Percentiles rank a stretch among this genome's conserved stretches.
phyloP scores from a whole-genome alignment of 2,113 vertebrate genomes.

The Clarias gariepinus region DNA sequence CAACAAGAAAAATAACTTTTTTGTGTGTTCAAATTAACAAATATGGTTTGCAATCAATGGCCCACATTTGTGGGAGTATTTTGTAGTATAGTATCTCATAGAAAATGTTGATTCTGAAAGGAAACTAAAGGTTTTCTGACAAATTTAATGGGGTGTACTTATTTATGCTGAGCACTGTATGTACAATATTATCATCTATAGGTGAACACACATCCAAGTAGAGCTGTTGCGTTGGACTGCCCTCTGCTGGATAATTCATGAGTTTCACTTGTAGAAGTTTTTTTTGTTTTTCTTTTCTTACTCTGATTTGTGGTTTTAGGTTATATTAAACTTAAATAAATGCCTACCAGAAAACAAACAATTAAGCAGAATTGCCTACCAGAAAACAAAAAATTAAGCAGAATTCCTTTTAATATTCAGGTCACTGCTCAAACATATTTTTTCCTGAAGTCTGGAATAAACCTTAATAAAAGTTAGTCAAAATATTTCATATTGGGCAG shows the following conservation, averaged over 20 bases:
- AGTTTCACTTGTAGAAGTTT: background rate
- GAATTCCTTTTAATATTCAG: background rate
- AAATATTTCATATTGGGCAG: no score
- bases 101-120: no score
- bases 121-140: no score
- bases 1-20: no score
- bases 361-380: background rate
- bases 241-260: constrained; percentile 66
- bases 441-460: background rate
- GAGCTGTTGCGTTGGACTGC: constrained; percentile 63
- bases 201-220: background rate
- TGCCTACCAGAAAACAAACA: background rate
- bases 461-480: background rate
- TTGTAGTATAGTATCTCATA: no score
- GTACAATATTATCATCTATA: background rate
- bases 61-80: no score
- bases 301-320: background rate
- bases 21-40: no score
- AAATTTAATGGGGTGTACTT: no score
- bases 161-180: no score
- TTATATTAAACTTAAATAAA: background rate
- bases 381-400: background rate
- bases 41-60: no score
- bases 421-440: background rate
- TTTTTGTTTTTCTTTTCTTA: background rate